Evolutionary conservation across 2,113 vertebrate genomes (phyloP).

Genomic region (Dicaeum eximium): DNA sequence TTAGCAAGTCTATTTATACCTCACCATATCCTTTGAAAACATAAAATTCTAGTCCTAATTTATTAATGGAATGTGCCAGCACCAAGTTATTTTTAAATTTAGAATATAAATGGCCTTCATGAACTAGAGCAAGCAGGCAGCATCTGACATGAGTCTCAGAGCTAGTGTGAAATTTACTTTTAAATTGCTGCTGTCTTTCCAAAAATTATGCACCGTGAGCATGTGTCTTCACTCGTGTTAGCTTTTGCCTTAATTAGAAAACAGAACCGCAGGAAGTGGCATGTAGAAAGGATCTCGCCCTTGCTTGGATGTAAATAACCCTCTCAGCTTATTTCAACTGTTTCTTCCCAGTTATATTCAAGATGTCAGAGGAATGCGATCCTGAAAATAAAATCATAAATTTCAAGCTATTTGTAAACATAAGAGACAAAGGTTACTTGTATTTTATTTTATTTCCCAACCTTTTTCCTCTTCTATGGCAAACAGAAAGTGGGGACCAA

Average conservation of each 20-base stretch:
- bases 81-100: constrained; percentile 73
- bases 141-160: constrained; percentile 70
- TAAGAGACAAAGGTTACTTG: not conserved
- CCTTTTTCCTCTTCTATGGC: not conserved
- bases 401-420: not conserved
- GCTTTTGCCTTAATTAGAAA: constrained; percentile 72
- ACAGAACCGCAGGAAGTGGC: constrained; percentile 52
- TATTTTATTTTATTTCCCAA: not conserved
- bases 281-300: constrained; percentile 33
- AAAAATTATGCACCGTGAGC: constrained; percentile 77
- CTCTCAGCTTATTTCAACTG: constrained; percentile 42
- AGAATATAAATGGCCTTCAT: constrained; percentile 74
- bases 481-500: not conserved
- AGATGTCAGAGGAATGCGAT: not conserved
- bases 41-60: constrained; percentile 63
- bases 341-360: not conserved
- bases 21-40: constrained; percentile 59
- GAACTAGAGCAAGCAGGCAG: constrained; percentile 71
- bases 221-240: constrained; percentile 59
- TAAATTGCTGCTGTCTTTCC: constrained; percentile 69
- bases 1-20: constrained; percentile 61
- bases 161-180: constrained; percentile 74
- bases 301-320: constrained; percentile 52
- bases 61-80: constrained; percentile 71
- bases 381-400: not conserved